A percentile compares a stretch with the other conserved stretches of the same genome.
Evolutionary conservation across 2,113 vertebrate genomes (phyloP).

Genomic region (Misgurnus anguillicaudatus): DNA sequence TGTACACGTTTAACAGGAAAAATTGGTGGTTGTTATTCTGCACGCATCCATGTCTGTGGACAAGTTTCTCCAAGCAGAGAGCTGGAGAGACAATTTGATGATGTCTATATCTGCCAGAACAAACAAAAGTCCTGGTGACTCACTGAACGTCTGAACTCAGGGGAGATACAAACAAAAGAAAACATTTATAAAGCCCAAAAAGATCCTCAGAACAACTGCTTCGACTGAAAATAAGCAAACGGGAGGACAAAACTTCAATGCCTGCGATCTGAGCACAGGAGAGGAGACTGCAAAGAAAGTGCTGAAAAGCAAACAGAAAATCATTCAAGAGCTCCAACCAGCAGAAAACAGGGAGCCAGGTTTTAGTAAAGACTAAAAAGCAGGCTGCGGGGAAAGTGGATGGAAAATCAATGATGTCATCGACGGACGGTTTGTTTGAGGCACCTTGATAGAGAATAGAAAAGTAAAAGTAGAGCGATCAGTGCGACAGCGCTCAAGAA

Average conservation of each 20-base stretch:
- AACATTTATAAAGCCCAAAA: not conserved
- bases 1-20: no score
- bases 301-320: not conserved
- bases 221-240: not conserved
- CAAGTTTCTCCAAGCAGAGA: not conserved
- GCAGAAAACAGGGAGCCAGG: not conserved
- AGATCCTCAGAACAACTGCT: not conserved
- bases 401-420: constrained; percentile 3
- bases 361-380: constrained; percentile 4
- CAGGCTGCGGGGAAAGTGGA: not conserved
- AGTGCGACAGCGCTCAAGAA: not conserved
- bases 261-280: not conserved
- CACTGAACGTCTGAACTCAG: not conserved
- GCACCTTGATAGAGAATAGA: not conserved
- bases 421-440: not conserved
- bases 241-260: not conserved
- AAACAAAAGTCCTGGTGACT: not conserved
- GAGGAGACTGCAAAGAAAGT: not conserved
- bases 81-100: constrained; percentile 2
- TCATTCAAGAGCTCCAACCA: constrained; percentile 17
- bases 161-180: not conserved
- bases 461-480: not conserved
- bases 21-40: not conserved
- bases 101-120: not conserved
- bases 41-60: not conserved